Base-by-base conservation (phyloP, 2,888 invertebrate species). In the Synergus itoensis region DNA sequence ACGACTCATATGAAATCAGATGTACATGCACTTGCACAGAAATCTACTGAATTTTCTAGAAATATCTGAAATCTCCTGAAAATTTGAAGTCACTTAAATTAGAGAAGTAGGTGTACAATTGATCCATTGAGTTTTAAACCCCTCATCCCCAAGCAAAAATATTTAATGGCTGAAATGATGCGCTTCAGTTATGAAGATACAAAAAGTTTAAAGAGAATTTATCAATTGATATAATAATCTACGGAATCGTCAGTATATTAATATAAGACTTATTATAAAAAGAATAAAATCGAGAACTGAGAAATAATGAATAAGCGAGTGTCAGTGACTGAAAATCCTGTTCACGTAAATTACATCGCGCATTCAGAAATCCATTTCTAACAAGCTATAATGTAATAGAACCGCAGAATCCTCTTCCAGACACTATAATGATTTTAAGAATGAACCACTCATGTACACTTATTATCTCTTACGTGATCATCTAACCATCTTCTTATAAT, bases 371-470 rank as follows among this genome's bases (percentile, higher is more conserved):
- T 69, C 69, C 69, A 69, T 48, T 48, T 69, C 36, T 48, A 53
- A 45, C 16, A 9, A 69, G 69, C 21, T 28, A 36, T 36, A 7
- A 1, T 28, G 28, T 69, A 69, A 43, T 69, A 60, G 21, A 21
- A 60, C 60, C 69, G 43, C 45, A 69, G 45, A 69, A 69, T 45
- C 21, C 14, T 45, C 45, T 69, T 69, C 21, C 21, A 69, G 45
- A 48, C 48, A 16, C 28, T 48, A 45, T 69, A 69, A 69, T 69
- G 48, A 53, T 69, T 69, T 53, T 16, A 45, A 21, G 69, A 69
- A 69, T 69, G 36, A 69, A 69, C 69, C 45, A 48, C 16, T 69
- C 45, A 53, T 69, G 64, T 67, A 14, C 28, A 4, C 4, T 69
- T 28, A 69, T 53, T 48, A 69, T 69, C 28, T 69, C 69, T 69